Percentiles rank a stretch among this genome's conserved stretches.
phyloP scores from a whole-genome alignment of 23 tunicate species.

The Clavelina lepadiformis region DNA sequence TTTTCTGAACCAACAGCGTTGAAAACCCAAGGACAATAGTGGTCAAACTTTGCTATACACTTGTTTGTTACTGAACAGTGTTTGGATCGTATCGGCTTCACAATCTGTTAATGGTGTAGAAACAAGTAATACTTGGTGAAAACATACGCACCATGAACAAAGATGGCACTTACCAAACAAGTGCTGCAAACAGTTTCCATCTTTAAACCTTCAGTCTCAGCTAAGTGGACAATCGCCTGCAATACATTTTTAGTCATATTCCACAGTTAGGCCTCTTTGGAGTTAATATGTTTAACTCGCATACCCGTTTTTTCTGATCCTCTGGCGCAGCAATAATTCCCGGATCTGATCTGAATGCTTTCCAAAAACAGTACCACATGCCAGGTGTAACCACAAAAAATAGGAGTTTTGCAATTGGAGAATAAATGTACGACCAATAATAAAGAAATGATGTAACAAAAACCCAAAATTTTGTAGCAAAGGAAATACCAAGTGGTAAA shows the following conservation, averaged over 20 bases:
- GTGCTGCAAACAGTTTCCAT: constrained; percentile 79
- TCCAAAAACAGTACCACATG: constrained; percentile 87
- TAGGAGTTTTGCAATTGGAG: constrained; percentile 32
- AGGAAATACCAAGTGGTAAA: constrained; percentile 62
- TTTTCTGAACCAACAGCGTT: constrained; percentile 95
- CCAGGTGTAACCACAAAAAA: constrained; percentile 41
- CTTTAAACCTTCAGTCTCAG: constrained; percentile 68
- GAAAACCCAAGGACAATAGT: constrained; percentile 98
- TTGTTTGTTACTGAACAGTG: constrained; percentile 88
- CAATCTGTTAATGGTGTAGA: constrained; percentile 29
- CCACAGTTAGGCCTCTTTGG: too few relatives aligned
- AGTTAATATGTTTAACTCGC: too few relatives aligned
- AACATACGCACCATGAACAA: not conserved
- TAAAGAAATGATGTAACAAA: constrained; percentile 68
- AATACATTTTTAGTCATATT: too few relatives aligned
- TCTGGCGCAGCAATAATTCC: constrained; percentile 59
- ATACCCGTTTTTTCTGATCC: constrained; percentile 76
- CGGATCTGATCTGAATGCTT: constrained; percentile 65
- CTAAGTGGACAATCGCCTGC: constrained; percentile 73
- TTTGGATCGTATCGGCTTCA: constrained; percentile 85
- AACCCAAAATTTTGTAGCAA: constrained; percentile 93
- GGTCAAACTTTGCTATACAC: constrained; percentile 91
- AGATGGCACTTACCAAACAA: constrained; percentile 71
- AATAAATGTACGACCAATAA: constrained; percentile 59
- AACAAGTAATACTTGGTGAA: not conserved